Conservation (phyloP, 2,797 vertebrate genomes). For the Cheirogaleus major region DNA sequence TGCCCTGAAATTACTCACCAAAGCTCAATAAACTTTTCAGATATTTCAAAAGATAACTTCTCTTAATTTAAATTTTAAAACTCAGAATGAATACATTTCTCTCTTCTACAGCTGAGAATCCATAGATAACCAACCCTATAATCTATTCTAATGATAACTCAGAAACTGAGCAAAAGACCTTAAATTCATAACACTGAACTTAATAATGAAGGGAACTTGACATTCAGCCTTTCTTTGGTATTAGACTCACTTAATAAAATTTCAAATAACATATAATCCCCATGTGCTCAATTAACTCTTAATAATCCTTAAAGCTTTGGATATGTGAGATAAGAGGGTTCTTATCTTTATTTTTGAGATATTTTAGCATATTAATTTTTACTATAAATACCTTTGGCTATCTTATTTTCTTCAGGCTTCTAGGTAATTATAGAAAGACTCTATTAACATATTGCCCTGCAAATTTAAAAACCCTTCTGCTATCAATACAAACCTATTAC, state of each 20-base stretch:
- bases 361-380: neutral
- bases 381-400: conserved; percentile 3
- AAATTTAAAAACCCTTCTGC: conserved; percentile 4
- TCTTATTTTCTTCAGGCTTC: neutral
- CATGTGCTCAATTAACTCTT: conserved; percentile 31
- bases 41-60: conserved; percentile 65
- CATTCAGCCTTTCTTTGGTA: conserved; percentile 42
- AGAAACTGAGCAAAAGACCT: conserved; percentile 46
- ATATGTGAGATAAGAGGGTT: neutral
- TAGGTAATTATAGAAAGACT: conserved; percentile 28
- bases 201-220: conserved; percentile 26
- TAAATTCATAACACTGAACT: conserved; percentile 35
- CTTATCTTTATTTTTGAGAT: conserved; percentile 9
- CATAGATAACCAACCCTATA: conserved; percentile 58
- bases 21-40: conserved; percentile 52
- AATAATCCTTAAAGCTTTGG: conserved; percentile 28
- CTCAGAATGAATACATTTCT: neutral
- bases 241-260: conserved; percentile 51
- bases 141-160: conserved; percentile 56
- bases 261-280: conserved; percentile 35
- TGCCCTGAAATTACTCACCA: conserved; percentile 59
- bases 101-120: conserved; percentile 46
- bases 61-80: conserved; percentile 73
- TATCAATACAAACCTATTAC: neutral
- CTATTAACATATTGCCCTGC: neutral